Percentiles rank a stretch among this genome's conserved stretches.
These are phyloP conservation scores for Cerastis leucographa DNA, from an alignment of 2,888 invertebrate species.

Conservation along the genomic window DNA sequence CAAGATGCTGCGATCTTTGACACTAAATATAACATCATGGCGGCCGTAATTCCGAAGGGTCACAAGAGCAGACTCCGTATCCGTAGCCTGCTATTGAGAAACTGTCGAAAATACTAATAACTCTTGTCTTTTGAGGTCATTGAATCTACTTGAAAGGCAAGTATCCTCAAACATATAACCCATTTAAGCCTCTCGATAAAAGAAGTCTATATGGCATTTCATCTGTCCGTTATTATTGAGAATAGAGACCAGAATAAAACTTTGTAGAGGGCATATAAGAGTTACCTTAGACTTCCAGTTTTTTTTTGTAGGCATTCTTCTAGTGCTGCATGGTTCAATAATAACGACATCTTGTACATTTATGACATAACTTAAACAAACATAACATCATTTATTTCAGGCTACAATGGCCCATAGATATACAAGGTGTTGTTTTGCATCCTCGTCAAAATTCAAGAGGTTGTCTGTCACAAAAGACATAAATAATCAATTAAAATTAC, in stretches of 20 bases:
- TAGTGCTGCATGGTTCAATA: background rate
- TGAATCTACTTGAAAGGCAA: background rate
- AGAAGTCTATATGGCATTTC: background rate
- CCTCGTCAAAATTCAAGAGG: too few relatives aligned
- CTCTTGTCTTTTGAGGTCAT: background rate
- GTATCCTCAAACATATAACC: background rate
- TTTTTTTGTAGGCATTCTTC: background rate
- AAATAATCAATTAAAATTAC: too few relatives aligned
- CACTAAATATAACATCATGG: background rate
- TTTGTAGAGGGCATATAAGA: background rate
- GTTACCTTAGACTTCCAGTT: background rate
- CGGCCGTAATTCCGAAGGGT: background rate
- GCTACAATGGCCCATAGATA: too few relatives aligned
- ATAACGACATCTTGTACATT: background rate
- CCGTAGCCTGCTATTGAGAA: background rate
- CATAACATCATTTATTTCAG: too few relatives aligned
- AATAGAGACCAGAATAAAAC: background rate
- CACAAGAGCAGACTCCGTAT: background rate
- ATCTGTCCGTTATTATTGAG: background rate
- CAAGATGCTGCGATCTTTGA: background rate
- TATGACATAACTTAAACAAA: too few relatives aligned
- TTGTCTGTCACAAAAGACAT: too few relatives aligned
- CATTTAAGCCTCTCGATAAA: background rate
- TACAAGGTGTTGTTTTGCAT: too few relatives aligned
- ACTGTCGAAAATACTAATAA: background rate